Evolutionary conservation across 2,888 invertebrate genomes (phyloP), one percentile per base, ranked within the genome.

Genomic region (Chalcosyrphus nemorum): DNA sequence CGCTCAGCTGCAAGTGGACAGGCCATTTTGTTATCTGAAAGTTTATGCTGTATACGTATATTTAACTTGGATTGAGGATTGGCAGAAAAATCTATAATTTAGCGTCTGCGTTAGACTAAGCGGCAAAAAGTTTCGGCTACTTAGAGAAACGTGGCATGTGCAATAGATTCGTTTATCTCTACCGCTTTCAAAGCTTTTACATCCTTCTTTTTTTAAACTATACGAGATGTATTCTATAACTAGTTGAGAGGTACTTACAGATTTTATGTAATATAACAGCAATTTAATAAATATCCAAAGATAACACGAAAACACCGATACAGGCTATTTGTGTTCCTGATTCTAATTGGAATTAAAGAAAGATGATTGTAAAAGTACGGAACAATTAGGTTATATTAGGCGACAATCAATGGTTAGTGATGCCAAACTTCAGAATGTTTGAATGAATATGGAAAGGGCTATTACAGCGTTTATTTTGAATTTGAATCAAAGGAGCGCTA

Each of bases 1-100:
- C 94, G 94, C 90, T 95, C 95, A 50, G 87, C 86, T 65, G 86
- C 87, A 61, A 88, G 84, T 59, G 88, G 87, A 81, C 87, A 86
- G 21, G 87, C 86, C 87, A 88, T 88, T 84, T 86, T 76, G 45
- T 45, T 50, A 59, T 81, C 81, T 81, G 68, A 77, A 81, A 81
- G 38, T 57, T 43, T 50, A 59, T 57, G 56, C 57, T 54, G 47
- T 65, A 65, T 57, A 78, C 32, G 35, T 56, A 75, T 24, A 17
- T 65, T 71, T 56, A 38, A 56, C 19, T 54, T 63, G 38, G 38
- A 47, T 35, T 24, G 13, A 54, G 9, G 24, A 27, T 7, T 45
- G 4, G 6, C 41, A 41, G 5, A 21, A 52, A 59, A 82, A 82
- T 82, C 82, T 61, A 82, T 82, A 72, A 72, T 61, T 68, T 78